Base-by-base conservation (phyloP, 2,888 invertebrate species). In the Polydesmus complanatus region DNA sequence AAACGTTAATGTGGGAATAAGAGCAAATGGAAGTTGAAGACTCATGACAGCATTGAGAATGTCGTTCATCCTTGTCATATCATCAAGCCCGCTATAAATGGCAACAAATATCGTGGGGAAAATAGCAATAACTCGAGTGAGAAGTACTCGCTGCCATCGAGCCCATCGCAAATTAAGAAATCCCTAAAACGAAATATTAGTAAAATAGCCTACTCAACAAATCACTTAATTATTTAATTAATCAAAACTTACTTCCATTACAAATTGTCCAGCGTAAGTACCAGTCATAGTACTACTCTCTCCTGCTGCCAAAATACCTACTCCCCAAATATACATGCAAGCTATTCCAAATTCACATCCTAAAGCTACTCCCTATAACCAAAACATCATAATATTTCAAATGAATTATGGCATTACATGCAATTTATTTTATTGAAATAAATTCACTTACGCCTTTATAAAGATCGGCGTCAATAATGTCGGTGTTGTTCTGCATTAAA, bases 71-170 rank as follows among this genome's bases (percentile, higher is more conserved):
- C 71, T 66, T 2, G 73, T 72, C 61, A 76, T 66, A 25, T 73
- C 68, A 22, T 69, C 64, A 27, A 74, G 64, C 25, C 65, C 61
- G 23, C 52, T 58, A 26, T 56, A 63, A 1, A 49, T 26, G 1
- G 62, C 64, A 19, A 86, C 77, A 64, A 81, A 80, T 68, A 87
- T 83, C 1, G 86, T 86, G 18, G 81, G 81, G 5, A 83, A 73
- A 65, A 92, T 90, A 26, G 92, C 92, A 67, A 92, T 86, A 3
- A 83, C 79, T 66, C 92, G 80, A 0, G 92, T 92, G 67, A 92
- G 79, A 22, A 90, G 75, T 0, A 92, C 88, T 70, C 92, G 77
- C 74, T 85, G 86, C 92, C 91, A 92, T 49, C 88, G 80, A 1
- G 86, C 80, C 90, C 90, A 91, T 68, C 83, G 83, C 19, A 91